Base-by-base conservation (phyloP, 2,888 invertebrate genomes). In the Margaritifera margaritifera region DNA sequence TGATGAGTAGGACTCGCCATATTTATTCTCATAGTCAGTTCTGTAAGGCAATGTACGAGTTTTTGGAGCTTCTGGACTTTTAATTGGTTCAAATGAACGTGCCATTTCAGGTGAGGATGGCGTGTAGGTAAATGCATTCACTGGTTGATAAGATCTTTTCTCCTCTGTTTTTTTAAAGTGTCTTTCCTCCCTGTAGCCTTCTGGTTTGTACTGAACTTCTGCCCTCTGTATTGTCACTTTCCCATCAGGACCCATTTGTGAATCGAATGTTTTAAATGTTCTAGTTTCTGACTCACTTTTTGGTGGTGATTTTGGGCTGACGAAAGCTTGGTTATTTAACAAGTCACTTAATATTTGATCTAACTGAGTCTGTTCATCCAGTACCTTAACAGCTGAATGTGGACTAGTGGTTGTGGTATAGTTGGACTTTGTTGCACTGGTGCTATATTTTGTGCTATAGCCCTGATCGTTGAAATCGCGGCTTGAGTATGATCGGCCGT, bases 271-370 rank as follows among this genome's bases (percentile, higher is more conserved):
- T 59, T 82, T 81, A 72, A 79, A 84, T 56, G 80, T 80, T 19
- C 82, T 75, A 6, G 80, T 82, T 53, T 80, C 78, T 25, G 79
- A 77, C 24, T 79, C 79, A 63, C 69, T 69, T 60, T 80, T 78
- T 11, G 77, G 71, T 6, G 79, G 76, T 65, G 77, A 80, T 59
- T 79, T 74, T 57, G 78, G 79, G 76, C 81, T 80, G 19, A 79
- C 78, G 62, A 79, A 80, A 53, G 81, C 80, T 72, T 85, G 84
- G 57, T 88, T 87, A 52, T 85, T 86, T 58, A 89, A 83, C 68
- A 89, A 77, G 77, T 89, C 88, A 71, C 85, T 87, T 50, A 89
- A 77, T 65, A 89, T 86, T 60, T 86, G 86, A 77, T 89, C 89
- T 51, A 89, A 75, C 75, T 89, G 86, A 22, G 81, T 82, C 61